phyloP scores from a whole-genome alignment of 1,140 invertebrate genomes.

The Euwallacea fornicatus region DNA sequence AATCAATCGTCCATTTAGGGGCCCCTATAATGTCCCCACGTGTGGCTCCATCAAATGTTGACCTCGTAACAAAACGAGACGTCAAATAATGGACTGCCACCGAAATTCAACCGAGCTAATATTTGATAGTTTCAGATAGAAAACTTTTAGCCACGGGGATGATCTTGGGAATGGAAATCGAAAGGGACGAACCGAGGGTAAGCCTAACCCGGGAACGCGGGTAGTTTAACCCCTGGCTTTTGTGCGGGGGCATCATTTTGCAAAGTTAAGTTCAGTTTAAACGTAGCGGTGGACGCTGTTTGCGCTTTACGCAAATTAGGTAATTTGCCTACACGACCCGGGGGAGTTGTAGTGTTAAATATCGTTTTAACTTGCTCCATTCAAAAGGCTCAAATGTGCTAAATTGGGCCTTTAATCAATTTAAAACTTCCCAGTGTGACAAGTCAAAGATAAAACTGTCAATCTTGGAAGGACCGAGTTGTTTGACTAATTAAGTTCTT shows the following conservation, averaged over 20 bases:
- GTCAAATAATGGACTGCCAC: conserved; percentile 16
- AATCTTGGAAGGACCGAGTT: conserved; percentile 19
- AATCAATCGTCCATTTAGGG: too few species aligned
- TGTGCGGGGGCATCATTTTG: neutral
- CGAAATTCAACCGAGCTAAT: conserved; percentile 23
- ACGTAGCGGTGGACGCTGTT: conserved; percentile 16
- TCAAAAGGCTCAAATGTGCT: neutral
- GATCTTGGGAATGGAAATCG: conserved; percentile 10
- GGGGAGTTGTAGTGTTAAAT: neutral
- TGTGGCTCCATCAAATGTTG: neutral
- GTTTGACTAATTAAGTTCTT: conserved; percentile 30
- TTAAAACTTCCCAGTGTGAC: conserved; percentile 16
- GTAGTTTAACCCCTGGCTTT: neutral
- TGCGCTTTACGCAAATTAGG: conserved; percentile 16
- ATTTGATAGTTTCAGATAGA: conserved; percentile 26
- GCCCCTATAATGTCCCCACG: too few species aligned
- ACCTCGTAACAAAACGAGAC: neutral
- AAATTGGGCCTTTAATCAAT: neutral
- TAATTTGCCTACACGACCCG: conserved; percentile 4
- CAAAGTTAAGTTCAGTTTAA: conserved; percentile 15
- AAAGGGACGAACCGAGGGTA: neutral
- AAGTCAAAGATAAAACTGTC: conserved; percentile 12
- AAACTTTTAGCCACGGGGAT: conserved; percentile 20
- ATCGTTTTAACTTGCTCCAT: neutral
- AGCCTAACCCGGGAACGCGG: neutral